Base-by-base conservation (phyloP, 2,888 invertebrate genomes). In the Stratiomys singularior region DNA sequence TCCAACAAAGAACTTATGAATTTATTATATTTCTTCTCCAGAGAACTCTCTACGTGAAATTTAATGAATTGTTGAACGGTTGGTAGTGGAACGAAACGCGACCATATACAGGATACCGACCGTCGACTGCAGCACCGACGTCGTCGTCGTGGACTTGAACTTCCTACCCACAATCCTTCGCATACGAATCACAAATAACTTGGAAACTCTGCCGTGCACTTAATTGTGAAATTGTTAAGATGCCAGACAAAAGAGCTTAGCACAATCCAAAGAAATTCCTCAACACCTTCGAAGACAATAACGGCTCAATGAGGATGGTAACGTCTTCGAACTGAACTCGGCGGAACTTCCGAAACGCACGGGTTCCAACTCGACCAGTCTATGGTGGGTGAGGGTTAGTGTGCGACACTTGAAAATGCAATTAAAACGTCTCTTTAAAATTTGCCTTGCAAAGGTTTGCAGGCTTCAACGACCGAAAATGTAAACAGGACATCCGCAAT, bases 211-310 rank as follows among this genome's bases (percentile, higher is more conserved):
- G 27, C 52, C 71, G 71, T 52, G 15, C 71, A 72, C 52, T 72
- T 72, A 72, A 72, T 72, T 72, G 56, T 23, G 71, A 72, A 72
- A 72, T 72, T 72, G 52, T 72, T 72, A 72, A 28, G 56, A 72
- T 72, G 30, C 71, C 71, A 72, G 71, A 52, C 52, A 67, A 69
- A 72, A 56, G 71, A 72, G 25, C 56, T 27, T 21, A 52, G 56
- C 28, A 56, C 52, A 72, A 25, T 72, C 71, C 23, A 4, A 18
- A 28, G 44, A 52, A 72, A 72, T 72, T 72, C 71, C 56, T 72
- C 30, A 13, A 25, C 56, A 56, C 71, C 71, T 23, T 28, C 28
- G 15, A 30, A 37, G 37, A 66, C 37, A 18, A 30, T 18, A 37
- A 37, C 37, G 66, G 37, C 66, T 66, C 37, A 37, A 66, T 66